These are phyloP conservation scores for Oreochromis mossambicus DNA, from an alignment of 2,797 vertebrate species.

Conservation along the genomic window DNA sequence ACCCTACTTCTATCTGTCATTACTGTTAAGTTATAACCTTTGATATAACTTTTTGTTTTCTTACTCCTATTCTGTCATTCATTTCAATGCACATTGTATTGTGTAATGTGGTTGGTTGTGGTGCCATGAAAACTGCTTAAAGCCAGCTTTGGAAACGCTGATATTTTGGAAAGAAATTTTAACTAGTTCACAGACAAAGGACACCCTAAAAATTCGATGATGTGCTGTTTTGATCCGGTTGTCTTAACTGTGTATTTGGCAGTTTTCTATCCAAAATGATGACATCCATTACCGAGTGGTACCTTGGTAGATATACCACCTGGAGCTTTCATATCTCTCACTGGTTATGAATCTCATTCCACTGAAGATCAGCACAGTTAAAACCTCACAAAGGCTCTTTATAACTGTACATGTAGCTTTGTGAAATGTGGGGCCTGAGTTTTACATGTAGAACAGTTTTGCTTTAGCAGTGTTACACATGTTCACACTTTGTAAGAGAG, in stretches of 20 bases:
- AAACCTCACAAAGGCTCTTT: neutral
- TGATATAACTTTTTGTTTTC: slow-evolving; percentile 48
- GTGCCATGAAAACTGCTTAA: slow-evolving; percentile 64
- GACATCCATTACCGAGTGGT: neutral
- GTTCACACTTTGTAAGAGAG: neutral
- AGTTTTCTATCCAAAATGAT: neutral
- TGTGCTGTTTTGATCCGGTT: neutral
- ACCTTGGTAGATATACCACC: neutral
- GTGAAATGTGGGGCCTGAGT: neutral
- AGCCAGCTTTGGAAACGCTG: slow-evolving; percentile 66
- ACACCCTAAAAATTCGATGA: slow-evolving; percentile 6
- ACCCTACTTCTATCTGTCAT: neutral
- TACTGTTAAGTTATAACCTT: slow-evolving; percentile 28
- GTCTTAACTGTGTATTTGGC: neutral
- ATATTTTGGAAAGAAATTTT: slow-evolving; percentile 6
- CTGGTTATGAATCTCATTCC: neutral
- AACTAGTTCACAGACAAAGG: neutral
- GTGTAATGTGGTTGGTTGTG: slow-evolving; percentile 58
- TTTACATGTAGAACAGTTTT: neutral
- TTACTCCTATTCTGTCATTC: slow-evolving; percentile 56
- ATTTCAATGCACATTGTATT: slow-evolving; percentile 49
- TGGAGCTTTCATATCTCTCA: neutral
- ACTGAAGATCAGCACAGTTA: neutral
- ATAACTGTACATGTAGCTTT: neutral
- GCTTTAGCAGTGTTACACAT: neutral